Evolutionary conservation across 1,140 invertebrate genomes (phyloP), one percentile per base, ranked within the genome.

Genomic region (Pygmarrhopalites habei): DNA sequence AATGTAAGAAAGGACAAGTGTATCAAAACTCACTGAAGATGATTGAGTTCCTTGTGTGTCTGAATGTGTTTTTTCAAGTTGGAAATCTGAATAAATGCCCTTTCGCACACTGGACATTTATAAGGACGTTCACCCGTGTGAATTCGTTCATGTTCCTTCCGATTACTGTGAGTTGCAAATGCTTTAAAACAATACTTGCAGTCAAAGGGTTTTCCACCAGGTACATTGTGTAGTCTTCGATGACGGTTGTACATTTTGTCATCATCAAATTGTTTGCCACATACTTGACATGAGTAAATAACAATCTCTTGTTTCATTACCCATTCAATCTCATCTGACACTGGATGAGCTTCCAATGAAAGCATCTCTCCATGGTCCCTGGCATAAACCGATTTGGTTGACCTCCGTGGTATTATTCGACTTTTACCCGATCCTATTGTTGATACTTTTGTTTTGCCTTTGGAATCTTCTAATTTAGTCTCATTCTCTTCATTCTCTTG

Each of bases 81-180:
- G 21, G 64, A 66, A 14, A 64, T 69, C 49, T 69, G 68, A 25
- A 64, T 58, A 32, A 69, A 69, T 25, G 39, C 49, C 19, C 53
- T 28, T 23, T 58, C 29, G 30, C 68, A 69, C 41, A 55, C 41
- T 41, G 56, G 56, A 62, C 66, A 67, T 10, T 56, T 56, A 41
- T 56, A 57, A 43, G 51, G 44, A 55, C 62, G n/a, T 39, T 32
- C 35, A 4, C 74, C 75, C 0, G 72, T 74, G 66, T 79, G 77
- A 35, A 75, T 75, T 25, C 75, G 58, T 60, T 76, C 73, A 62
- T 79, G 77, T 57, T 69, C 68, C 47, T 69, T 69, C n/a, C 65
- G 43, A 63, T 69, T 66, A 39, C 61, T 64, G 23, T 66, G 68
- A 7, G 68, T 64, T 7, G 58, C 62, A 55, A 69, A 69, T 17